phyloP scores from a whole-genome alignment of 2,888 invertebrate species.

The Oxycera nigricornis region DNA sequence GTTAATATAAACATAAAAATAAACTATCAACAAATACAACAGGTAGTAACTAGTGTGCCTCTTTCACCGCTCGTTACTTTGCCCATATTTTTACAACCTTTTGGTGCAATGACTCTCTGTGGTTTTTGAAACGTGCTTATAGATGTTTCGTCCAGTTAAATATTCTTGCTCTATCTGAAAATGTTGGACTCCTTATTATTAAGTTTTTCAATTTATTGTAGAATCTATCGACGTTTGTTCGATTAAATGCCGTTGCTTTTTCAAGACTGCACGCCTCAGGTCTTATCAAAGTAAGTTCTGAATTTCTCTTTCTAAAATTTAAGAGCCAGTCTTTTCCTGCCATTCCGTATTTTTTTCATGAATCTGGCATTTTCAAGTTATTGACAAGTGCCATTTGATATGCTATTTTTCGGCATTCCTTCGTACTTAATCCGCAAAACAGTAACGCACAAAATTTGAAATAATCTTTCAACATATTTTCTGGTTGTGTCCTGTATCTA shows the following conservation, averaged over 20 bases:
- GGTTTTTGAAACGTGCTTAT: not conserved
- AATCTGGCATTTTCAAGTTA: no score
- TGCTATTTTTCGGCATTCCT: no score
- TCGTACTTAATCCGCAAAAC: no score
- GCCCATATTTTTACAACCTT: not conserved
- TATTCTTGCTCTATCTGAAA: not conserved
- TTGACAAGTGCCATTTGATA: no score
- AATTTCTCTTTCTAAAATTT: not conserved
- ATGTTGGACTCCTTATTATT: not conserved
- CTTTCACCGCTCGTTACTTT: no score
- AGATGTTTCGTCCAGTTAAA: not conserved
- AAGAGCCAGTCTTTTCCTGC: not conserved
- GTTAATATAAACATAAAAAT: no score
- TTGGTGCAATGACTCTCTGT: not conserved
- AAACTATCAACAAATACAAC: no score
- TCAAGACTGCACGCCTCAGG: not conserved
- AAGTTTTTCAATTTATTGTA: not conserved
- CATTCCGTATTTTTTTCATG: not conserved
- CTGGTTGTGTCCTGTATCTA: no score
- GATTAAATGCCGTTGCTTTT: not conserved
- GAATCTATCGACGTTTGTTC: not conserved
- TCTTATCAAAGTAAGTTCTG: not conserved
- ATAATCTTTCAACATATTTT: no score
- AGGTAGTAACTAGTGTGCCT: no score
- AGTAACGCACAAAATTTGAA: no score